Base-by-base conservation (phyloP, 2,888 invertebrate genomes). In the Heliconius cydno region DNA sequence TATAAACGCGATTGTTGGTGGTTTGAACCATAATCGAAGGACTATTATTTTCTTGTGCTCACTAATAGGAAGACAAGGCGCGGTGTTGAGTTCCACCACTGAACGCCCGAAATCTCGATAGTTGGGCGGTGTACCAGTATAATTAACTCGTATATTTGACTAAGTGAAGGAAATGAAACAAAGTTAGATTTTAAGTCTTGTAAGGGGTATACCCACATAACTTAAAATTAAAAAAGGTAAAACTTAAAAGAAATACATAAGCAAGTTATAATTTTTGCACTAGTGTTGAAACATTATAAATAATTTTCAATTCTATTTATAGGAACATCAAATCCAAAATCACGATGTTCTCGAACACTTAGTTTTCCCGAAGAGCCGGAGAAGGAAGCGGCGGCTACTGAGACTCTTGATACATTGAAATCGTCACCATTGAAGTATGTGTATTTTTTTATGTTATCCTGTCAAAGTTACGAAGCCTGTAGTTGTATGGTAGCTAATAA, bases 331-430 rank as follows among this genome's bases (percentile, higher is more conserved):
- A 93, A 91, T 81, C 75, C 88, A 77, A 96, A 92, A 82, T 95
- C 95, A 7, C 89, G 92, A 57, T 96, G 96, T 89, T 95, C 96
- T 12, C 88, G 96, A 76, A 92, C 95, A 7, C 89, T 96, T 46
- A 95, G 96, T 84, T 96, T 96, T 81, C 95, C 96, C 3, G 95
- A 95, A 72, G 95, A 95, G 30, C 88, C 92, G 0, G 95, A 95
- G 66, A 93, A 92, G 46, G 95, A 95, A 80, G 88, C 86, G 0
- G 89, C 87, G 0, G 92, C 90, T 1, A 90, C 88, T 5, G 93
- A 93, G 77, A 87, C 89, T 0, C 85, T 88, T 30, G 92, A 92
- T 65, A 88, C 89, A 3, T 86, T 88, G 1, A 95, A 95, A 82
- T 87, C 91, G 1, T 96, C 96, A 2, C 96, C 96, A 1, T 91